Percentiles rank a stretch among this genome's conserved stretches.
phyloP scores from a whole-genome alignment of 2,888 invertebrate species.

The Lycaena phlaeas region DNA sequence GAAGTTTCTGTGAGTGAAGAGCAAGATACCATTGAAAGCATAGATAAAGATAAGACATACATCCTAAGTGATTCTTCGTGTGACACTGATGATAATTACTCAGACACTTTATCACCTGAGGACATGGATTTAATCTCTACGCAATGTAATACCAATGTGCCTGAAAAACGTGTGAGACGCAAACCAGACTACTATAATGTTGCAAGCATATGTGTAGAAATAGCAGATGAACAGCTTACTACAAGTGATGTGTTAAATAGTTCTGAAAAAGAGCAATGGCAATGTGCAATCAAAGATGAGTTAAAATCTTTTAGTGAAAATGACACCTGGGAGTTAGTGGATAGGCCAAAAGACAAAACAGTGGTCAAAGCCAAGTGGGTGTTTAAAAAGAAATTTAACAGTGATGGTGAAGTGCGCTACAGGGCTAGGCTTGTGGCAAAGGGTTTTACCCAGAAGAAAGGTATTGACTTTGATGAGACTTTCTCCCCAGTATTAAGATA shows the following conservation, averaged over 20 bases:
- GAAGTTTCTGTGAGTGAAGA: slow-evolving; percentile 10
- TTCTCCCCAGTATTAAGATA: no score
- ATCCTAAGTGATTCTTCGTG: slow-evolving; percentile 1
- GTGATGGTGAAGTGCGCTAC: no score
- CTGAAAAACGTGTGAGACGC: slow-evolving; percentile 14
- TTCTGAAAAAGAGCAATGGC: slow-evolving; percentile 14
- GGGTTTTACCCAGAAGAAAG: no score
- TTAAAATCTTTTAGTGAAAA: no score
- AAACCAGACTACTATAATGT: slow-evolving; percentile 15
- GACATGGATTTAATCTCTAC: no score
- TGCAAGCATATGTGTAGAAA: slow-evolving; percentile 9
- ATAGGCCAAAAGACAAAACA: no score
- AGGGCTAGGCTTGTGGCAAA: no score
- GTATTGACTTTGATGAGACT: no score
- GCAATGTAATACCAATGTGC: background rate
- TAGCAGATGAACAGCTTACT: slow-evolving; percentile 6
- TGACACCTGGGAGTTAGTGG: no score
- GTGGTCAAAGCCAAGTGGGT: no score
- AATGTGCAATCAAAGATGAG: no score
- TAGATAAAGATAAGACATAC: slow-evolving; percentile 4
- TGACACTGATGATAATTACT: slow-evolving; percentile 1
- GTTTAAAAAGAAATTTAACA: no score
- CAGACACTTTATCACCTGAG: slow-evolving; percentile 1
- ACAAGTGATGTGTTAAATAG: slow-evolving; percentile 15
- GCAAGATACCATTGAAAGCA: background rate